Evolutionary conservation across 2,113 vertebrate genomes (phyloP).

Genomic region (Crotalus tigris): DNA sequence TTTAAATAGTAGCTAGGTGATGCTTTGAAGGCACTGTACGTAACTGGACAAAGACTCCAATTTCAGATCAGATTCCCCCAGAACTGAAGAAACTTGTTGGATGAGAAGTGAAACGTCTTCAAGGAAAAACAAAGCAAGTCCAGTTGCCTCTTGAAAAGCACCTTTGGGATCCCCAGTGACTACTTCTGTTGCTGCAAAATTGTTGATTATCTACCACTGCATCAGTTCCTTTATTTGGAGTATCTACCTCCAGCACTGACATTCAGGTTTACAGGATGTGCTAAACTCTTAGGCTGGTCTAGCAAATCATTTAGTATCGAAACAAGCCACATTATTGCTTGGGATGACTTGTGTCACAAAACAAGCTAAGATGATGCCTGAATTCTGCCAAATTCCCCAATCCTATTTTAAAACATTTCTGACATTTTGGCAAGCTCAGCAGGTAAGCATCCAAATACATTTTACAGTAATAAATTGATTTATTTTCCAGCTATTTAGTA

Average conservation of each 20-base stretch:
- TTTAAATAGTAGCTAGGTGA: background rate
- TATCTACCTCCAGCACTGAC: background rate
- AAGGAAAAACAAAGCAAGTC: background rate
- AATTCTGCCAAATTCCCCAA: background rate
- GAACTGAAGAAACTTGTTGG: background rate
- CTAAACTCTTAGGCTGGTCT: background rate
- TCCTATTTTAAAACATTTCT: background rate
- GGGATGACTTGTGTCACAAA: background rate
- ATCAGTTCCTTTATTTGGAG: background rate
- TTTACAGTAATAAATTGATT: background rate
- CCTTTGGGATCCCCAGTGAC: no score
- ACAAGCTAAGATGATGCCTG: background rate
- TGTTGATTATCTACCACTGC: background rate
- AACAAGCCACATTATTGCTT: background rate
- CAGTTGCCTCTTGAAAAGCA: background rate
- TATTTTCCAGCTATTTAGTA: constrained; percentile 24
- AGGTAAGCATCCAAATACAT: constrained; percentile 15
- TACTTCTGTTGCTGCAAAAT: background rate
- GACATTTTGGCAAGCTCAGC: background rate
- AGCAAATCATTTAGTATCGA: background rate
- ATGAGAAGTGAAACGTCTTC: background rate
- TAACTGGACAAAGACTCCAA: background rate
- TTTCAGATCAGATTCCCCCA: background rate
- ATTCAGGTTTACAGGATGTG: background rate
- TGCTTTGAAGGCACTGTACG: background rate